A percentile compares a stretch with the other conserved stretches of the same genome.
Conservation (phyloP, 2,113 vertebrate genomes). For the Centrocercus urophasianus region DNA sequence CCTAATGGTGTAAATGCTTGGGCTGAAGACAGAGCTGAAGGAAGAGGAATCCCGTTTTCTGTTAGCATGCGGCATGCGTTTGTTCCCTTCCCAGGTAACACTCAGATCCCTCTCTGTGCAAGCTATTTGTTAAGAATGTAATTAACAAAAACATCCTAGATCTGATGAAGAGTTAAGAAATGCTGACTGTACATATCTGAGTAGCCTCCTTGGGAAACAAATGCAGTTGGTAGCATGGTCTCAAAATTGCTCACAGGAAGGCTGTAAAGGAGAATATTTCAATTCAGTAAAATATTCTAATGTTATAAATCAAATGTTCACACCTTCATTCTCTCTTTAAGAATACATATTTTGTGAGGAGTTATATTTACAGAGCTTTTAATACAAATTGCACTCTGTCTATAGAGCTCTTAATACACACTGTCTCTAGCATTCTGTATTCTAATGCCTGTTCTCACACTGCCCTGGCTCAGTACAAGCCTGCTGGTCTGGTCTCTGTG, state of each 20-base stretch:
- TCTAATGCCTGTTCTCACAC: neutral
- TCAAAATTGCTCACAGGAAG: neutral
- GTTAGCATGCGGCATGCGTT: slow-evolving; percentile 97
- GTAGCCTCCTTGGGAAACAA: neutral
- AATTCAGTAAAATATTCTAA: neutral
- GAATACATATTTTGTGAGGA: neutral
- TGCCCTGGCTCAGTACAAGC: neutral
- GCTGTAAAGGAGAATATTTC: neutral
- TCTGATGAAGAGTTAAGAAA: neutral
- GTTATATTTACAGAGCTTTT: neutral
- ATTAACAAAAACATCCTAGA: neutral
- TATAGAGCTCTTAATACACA: neutral
- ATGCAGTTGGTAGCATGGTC: neutral
- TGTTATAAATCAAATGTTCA: neutral
- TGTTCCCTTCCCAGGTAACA: slow-evolving; percentile 91
- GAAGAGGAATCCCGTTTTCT: slow-evolving; percentile 83
- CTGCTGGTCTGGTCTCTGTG: neutral
- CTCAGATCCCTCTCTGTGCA: neutral
- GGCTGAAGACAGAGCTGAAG: slow-evolving; percentile 46
- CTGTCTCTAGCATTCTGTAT: neutral
- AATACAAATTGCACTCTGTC: neutral
- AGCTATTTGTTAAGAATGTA: neutral
- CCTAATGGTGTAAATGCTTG: neutral
- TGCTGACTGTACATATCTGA: neutral
- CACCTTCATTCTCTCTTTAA: neutral